Conservation (phyloP, 2,797 vertebrate genomes). For the Poeciliopsis gracilis region DNA sequence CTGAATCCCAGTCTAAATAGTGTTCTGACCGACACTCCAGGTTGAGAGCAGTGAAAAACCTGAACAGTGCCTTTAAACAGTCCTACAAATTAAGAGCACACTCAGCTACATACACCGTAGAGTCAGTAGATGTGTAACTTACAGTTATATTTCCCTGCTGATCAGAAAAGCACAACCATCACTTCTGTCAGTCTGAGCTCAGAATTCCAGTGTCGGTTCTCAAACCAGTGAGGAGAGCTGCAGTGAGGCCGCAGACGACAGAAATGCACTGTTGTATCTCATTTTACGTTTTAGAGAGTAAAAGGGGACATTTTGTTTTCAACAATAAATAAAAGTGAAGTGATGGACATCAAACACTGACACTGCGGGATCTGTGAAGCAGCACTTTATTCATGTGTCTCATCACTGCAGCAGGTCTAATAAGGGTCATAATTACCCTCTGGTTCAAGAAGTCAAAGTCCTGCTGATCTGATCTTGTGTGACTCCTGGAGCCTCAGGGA, state of each 20-base stretch:
- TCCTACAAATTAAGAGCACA: too few relatives aligned
- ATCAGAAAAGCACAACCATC: neutral
- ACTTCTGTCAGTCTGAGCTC: neutral
- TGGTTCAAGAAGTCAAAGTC: conserved; percentile 1
- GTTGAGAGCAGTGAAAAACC: too few relatives aligned
- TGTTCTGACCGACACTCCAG: too few relatives aligned
- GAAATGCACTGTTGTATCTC: neutral
- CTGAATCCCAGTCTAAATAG: too few relatives aligned
- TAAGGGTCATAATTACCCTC: neutral
- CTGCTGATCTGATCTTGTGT: neutral
- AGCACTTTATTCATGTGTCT: neutral
- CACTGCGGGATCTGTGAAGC: neutral
- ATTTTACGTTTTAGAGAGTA: neutral
- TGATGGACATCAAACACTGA: neutral
- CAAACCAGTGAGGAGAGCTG: neutral
- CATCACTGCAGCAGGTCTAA: neutral
- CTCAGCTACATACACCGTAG: too few relatives aligned
- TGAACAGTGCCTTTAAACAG: too few relatives aligned
- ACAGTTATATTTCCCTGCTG: neutral
- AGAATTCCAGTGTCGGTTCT: neutral
- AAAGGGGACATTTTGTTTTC: neutral
- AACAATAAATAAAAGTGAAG: neutral
- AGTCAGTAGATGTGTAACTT: neutral
- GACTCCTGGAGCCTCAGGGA: conserved; percentile 4
- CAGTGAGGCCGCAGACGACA: too few relatives aligned